These are phyloP conservation scores for Lepus timidus DNA, from an alignment of 2,113 vertebrate species.

Conservation along the genomic window DNA sequence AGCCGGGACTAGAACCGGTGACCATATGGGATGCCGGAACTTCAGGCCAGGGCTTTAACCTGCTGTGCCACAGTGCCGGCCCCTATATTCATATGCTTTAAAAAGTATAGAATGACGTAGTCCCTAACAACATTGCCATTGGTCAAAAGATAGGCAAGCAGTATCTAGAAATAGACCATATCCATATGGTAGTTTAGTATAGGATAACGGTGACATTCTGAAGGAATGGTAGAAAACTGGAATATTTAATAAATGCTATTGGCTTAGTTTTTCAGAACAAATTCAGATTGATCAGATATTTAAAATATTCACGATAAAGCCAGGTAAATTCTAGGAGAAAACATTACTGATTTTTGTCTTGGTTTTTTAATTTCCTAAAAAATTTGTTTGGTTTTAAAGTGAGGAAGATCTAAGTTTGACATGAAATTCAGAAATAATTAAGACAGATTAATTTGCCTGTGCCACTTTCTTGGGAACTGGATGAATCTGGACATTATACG, in stretches of 20 bases:
- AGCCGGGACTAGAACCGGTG: too few relatives aligned
- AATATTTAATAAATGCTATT: conserved; percentile 39
- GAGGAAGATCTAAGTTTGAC: background rate
- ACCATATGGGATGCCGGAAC: too few relatives aligned
- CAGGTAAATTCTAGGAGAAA: background rate
- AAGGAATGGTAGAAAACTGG: background rate
- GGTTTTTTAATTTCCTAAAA: too few relatives aligned
- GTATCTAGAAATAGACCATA: background rate
- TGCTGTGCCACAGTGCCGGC: too few relatives aligned
- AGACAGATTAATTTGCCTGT: background rate
- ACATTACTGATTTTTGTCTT: background rate
- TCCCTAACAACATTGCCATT: background rate
- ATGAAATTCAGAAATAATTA: conserved; percentile 6
- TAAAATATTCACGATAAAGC: background rate
- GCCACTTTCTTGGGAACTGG: background rate
- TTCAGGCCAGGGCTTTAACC: too few relatives aligned
- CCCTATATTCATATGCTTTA: background rate
- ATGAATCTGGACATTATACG: background rate
- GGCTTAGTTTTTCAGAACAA: conserved; percentile 42
- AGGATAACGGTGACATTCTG: conserved; percentile 26
- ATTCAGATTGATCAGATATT: conserved; percentile 4
- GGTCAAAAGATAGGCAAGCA: background rate
- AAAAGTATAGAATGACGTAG: background rate
- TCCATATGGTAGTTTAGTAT: background rate
- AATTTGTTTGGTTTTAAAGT: background rate